Conservation (phyloP, 2,113 vertebrate species). For the Larimichthys polyactis region DNA sequence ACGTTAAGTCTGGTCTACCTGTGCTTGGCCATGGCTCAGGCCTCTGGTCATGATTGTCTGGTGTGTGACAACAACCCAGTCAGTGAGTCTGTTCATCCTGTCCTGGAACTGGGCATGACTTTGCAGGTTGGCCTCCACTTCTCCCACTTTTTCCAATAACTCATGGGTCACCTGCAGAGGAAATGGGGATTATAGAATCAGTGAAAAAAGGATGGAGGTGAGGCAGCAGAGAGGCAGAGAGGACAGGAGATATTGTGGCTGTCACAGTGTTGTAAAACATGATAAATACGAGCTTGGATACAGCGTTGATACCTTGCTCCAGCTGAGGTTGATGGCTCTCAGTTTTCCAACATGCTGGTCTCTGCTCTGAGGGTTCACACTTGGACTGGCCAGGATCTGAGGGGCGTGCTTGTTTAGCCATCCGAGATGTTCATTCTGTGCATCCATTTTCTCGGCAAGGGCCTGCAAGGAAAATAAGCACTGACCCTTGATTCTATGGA, state of each 20-base stretch:
- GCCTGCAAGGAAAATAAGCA: constrained; percentile 75
- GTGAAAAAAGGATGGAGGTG: not conserved
- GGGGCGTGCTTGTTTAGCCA: constrained; percentile 91
- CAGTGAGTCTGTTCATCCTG: constrained; percentile 77
- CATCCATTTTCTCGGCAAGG: constrained; percentile 87
- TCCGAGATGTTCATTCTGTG: constrained; percentile 86
- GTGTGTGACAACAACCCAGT: constrained; percentile 81
- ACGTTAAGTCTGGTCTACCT: constrained; percentile 66
- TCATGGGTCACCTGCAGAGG: constrained; percentile 85
- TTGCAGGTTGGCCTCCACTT: constrained; percentile 84
- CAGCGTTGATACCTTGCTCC: constrained; percentile 85
- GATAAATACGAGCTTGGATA: not conserved
- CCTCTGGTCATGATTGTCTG: constrained; percentile 76
- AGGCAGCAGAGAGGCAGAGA: not conserved
- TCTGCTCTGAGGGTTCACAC: constrained; percentile 85
- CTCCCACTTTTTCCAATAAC: constrained; percentile 85
- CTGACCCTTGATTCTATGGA: constrained; percentile 14
- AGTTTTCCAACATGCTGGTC: constrained; percentile 86
- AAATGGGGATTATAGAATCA: not conserved
- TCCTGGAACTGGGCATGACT: constrained; percentile 83
- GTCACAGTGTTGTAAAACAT: not conserved
- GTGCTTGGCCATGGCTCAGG: constrained; percentile 73
- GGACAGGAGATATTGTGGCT: not conserved
- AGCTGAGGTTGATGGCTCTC: constrained; percentile 87
- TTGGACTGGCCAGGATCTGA: constrained; percentile 87